These are phyloP conservation scores for Asarcornis scutulata DNA, from an alignment of 2,113 vertebrate genomes.

Conservation along the genomic window DNA sequence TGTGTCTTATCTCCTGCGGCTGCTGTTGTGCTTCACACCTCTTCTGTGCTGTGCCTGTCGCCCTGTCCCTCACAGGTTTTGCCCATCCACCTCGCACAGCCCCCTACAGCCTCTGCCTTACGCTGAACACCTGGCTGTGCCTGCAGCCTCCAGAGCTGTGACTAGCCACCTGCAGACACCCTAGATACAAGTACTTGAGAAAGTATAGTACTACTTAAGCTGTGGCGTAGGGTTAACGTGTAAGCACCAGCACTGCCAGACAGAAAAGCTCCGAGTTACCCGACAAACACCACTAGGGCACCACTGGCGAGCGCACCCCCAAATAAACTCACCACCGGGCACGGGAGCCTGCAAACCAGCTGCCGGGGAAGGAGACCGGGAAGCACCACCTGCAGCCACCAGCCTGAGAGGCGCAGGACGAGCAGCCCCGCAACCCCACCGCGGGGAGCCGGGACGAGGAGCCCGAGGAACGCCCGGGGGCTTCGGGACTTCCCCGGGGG, in stretches of 20 bases:
- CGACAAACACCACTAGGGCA: not conserved
- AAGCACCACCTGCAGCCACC: not conserved
- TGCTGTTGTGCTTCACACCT: too few species aligned
- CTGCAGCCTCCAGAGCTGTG: not conserved
- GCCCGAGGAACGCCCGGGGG: too few species aligned
- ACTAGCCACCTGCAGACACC: not conserved
- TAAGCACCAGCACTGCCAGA: not conserved
- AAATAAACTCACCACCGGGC: fast-evolving
- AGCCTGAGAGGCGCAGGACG: fast-evolving
- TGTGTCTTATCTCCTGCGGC: not conserved
- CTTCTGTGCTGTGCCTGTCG: too few species aligned
- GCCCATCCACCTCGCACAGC: not conserved
- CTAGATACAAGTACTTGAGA: not conserved
- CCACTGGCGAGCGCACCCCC: fast-evolving
- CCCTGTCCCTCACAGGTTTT: not conserved
- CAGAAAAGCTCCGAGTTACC: not conserved
- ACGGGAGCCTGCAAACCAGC: fast-evolving
- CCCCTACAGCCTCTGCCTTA: not conserved
- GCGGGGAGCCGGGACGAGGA: not conserved
- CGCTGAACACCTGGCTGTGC: not conserved
- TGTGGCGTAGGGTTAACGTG: not conserved
- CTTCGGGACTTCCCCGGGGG: fast-evolving
- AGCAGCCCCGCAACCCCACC: not conserved
- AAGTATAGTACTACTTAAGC: too few species aligned
- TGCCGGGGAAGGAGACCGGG: not conserved